Conservation (phyloP, 2,888 invertebrate species). For the Phania funesta region DNA sequence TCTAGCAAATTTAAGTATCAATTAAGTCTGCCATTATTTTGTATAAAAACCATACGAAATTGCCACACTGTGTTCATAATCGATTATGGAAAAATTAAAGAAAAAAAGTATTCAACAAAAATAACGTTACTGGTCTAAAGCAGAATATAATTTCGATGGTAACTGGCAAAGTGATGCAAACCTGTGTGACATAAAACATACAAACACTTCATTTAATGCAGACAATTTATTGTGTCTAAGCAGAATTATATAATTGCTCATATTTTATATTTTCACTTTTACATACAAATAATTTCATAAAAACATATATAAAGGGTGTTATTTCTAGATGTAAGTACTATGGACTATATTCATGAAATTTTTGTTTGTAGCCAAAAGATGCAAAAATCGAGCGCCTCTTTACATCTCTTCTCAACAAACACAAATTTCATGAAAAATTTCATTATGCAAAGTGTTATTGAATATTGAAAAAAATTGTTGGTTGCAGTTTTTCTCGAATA, state of each 20-base stretch:
- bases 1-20: neutral
- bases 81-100: slow-evolving; percentile 35
- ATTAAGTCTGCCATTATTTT: neutral
- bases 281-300: slow-evolving; percentile 31
- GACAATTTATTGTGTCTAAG: slow-evolving; percentile 45
- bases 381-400: too few relatives aligned
- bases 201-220: slow-evolving; percentile 44
- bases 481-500: too few relatives aligned
- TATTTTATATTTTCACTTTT: slow-evolving; percentile 58
- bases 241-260: slow-evolving; percentile 52
- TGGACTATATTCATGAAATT: too few relatives aligned
- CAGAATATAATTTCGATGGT: neutral
- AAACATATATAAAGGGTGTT: too few relatives aligned
- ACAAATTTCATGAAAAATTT: too few relatives aligned
- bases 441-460: too few relatives aligned
- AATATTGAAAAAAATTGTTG: too few relatives aligned
- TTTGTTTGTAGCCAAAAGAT: too few relatives aligned
- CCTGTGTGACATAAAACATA: slow-evolving; percentile 36
- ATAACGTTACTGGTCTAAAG: neutral
- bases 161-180: neutral
- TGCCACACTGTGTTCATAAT: slow-evolving; percentile 5
- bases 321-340: too few relatives aligned
- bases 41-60: neutral
- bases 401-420: too few relatives aligned
- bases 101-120: too few relatives aligned